These are phyloP conservation scores for Avahi laniger DNA, from an alignment of 2,797 vertebrate species.

Conservation along the genomic window DNA sequence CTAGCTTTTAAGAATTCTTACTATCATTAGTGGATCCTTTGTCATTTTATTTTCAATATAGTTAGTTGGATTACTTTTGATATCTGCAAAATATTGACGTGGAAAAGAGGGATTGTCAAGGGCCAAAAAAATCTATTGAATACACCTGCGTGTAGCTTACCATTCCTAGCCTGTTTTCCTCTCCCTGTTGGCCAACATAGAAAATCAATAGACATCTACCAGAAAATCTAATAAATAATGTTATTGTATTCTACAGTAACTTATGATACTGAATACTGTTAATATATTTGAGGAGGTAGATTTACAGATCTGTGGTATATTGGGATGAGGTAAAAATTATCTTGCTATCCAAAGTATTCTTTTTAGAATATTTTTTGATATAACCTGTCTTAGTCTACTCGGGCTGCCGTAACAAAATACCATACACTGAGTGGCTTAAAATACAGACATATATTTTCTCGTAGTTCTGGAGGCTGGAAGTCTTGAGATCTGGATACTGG, in stretches of 20 bases:
- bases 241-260: background rate
- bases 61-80: slow-evolving; percentile 23
- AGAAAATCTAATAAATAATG: slow-evolving; percentile 14
- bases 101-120: slow-evolving; percentile 44
- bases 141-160: slow-evolving; percentile 13
- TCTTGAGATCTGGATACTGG: background rate
- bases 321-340: slow-evolving; percentile 11
- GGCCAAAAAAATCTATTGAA: background rate
- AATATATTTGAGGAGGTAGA: background rate
- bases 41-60: slow-evolving; percentile 18
- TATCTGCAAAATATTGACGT: slow-evolving; percentile 39
- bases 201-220: slow-evolving; percentile 32
- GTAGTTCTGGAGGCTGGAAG: background rate
- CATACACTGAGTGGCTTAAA: background rate
- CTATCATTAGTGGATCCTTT: slow-evolving; percentile 33
- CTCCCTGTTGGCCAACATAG: background rate
- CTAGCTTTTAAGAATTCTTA: slow-evolving; percentile 8
- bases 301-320: background rate
- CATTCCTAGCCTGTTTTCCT: slow-evolving; percentile 28
- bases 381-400: background rate
- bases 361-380: slow-evolving; percentile 31
- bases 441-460: background rate
- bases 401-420: background rate
- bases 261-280: background rate
- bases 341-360: background rate